Conservation (phyloP, 1,140 invertebrate species). For the Lutraria rhynchaena region DNA sequence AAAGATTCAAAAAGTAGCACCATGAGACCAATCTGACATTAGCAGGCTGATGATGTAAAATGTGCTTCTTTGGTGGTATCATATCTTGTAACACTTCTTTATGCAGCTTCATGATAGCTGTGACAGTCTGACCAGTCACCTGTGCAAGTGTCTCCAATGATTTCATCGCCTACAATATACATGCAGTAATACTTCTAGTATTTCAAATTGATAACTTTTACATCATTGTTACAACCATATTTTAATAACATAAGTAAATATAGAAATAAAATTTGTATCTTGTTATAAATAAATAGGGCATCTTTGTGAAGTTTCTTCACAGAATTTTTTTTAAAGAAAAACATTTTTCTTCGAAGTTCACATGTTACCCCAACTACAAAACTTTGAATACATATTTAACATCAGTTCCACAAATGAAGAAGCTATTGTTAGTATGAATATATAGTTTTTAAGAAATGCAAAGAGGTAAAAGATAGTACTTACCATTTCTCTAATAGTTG, state of each 20-base stretch:
- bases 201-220: too few species aligned
- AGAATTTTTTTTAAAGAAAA: too few species aligned
- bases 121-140: conserved; percentile 92
- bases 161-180: conserved; percentile 94
- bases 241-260: neutral
- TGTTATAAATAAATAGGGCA: too few species aligned
- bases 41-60: conserved; percentile 95
- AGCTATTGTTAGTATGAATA: too few species aligned
- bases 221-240: too few species aligned
- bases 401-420: neutral
- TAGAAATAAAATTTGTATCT: too few species aligned
- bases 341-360: too few species aligned
- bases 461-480: too few species aligned
- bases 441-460: too few species aligned
- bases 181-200: too few species aligned
- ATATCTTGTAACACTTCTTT: conserved; percentile 96
- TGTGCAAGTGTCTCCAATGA: conserved; percentile 92
- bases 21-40: conserved; percentile 98
- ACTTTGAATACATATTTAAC: neutral
- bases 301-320: too few species aligned
- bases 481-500: conserved; percentile 93
- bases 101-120: conserved; percentile 97
- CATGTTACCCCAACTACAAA: too few species aligned
- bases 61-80: conserved; percentile 97
- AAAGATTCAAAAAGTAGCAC: conserved; percentile 76